A percentile compares a stretch with the other conserved stretches of the same genome.
Conservation (phyloP, 1,140 invertebrate genomes). For the Pomacea maculata region DNA sequence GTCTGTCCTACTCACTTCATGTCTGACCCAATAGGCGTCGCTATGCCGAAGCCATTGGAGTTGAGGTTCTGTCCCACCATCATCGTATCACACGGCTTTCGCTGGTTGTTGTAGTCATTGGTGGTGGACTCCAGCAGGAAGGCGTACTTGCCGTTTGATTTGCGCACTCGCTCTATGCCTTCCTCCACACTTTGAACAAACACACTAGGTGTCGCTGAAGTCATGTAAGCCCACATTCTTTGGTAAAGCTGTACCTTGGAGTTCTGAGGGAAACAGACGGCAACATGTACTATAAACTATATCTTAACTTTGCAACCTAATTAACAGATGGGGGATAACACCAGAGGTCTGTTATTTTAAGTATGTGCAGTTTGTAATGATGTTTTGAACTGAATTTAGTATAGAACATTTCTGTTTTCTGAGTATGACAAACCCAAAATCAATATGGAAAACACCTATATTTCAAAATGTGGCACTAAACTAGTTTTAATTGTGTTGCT, state of each 20-base stretch:
- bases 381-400: too few relatives aligned
- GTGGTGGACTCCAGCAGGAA: constrained; percentile 92
- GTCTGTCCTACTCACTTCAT: constrained; percentile 79
- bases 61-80: constrained; percentile 89
- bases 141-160: constrained; percentile 83
- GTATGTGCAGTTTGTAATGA: too few relatives aligned
- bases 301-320: too few relatives aligned
- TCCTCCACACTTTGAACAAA: constrained; percentile 54
- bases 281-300: too few relatives aligned
- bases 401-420: too few relatives aligned
- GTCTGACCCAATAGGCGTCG: constrained; percentile 88
- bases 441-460: too few relatives aligned
- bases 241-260: constrained; percentile 90
- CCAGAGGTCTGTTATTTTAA: too few relatives aligned
- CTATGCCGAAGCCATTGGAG: constrained; percentile 93
- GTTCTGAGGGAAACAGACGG: constrained; percentile 70
- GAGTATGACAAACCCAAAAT: too few relatives aligned
- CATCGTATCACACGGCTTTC: constrained; percentile 94
- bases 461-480: too few relatives aligned
- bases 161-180: constrained; percentile 54
- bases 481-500: too few relatives aligned
- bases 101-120: constrained; percentile 93
- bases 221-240: constrained; percentile 97
- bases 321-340: too few relatives aligned
- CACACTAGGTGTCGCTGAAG: constrained; percentile 48